A percentile compares a stretch with the other conserved stretches of the same genome.
Conservation (phyloP, 2,888 invertebrate species). For the Salticus scenicus region DNA sequence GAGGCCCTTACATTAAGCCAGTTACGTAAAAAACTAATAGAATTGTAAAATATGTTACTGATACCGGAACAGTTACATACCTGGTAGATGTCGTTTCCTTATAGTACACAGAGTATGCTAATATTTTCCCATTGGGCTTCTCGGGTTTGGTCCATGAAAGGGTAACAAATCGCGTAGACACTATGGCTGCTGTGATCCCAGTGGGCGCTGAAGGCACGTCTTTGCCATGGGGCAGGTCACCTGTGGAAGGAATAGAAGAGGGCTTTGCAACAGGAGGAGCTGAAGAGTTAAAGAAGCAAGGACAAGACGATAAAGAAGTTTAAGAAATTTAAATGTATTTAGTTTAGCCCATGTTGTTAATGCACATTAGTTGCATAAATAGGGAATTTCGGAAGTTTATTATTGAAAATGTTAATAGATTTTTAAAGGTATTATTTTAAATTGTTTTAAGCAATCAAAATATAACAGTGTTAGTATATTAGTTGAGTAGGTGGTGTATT, state of each 20-base stretch:
- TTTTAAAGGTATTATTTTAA: no score
- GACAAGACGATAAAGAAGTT: no score
- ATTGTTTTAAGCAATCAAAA: no score
- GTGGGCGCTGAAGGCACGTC: constrained; percentile 83
- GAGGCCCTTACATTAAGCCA: no score
- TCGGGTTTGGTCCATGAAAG: constrained; percentile 91
- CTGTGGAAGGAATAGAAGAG: constrained; percentile 64
- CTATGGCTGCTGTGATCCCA: constrained; percentile 85
- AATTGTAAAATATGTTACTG: no score
- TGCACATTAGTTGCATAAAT: neutral
- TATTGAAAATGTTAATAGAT: no score
- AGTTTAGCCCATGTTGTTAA: neutral
- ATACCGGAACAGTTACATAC: no score
- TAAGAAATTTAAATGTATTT: neutral
- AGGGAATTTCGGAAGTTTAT: neutral
- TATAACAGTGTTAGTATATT: no score
- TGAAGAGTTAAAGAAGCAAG: constrained; percentile 18
- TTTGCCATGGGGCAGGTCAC: constrained; percentile 69
- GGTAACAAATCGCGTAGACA: constrained; percentile 91
- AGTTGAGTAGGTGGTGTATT: no score
- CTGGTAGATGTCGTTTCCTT: constrained; percentile 90
- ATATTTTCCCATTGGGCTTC: constrained; percentile 81
- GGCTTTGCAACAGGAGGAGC: constrained; percentile 52
- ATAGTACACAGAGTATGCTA: constrained; percentile 90
- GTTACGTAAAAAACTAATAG: no score